Percentiles rank a stretch among this genome's conserved stretches.
Conservation (phyloP, 2,113 vertebrate species). For the Archocentrus centrarchus region DNA sequence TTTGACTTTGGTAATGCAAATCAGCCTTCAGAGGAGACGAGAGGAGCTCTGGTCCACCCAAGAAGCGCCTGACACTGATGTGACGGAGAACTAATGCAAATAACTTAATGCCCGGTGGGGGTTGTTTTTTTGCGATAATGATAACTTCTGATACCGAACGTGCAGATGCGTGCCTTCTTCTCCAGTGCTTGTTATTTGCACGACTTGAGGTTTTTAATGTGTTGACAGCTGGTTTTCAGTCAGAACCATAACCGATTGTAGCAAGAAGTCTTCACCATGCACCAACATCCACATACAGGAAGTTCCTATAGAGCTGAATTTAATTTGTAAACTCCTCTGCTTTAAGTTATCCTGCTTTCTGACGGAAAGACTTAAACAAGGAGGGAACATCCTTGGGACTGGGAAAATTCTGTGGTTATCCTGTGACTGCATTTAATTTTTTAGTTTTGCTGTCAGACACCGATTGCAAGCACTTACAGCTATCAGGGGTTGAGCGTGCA, state of each 20-base stretch:
- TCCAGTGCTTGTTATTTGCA: not conserved
- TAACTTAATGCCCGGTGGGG: slow-evolving; percentile 18
- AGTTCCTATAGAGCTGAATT: not conserved
- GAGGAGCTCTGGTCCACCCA: slow-evolving; percentile 22
- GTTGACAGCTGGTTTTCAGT: slow-evolving; percentile 1
- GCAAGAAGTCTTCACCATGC: not conserved
- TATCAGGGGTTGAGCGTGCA: no score
- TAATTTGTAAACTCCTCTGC: not conserved
- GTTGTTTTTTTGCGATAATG: slow-evolving; percentile 28
- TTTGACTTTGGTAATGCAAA: slow-evolving; percentile 75
- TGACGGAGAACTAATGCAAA: slow-evolving; percentile 36
- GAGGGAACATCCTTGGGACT: not conserved
- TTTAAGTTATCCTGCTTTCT: not conserved
- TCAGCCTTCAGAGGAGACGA: slow-evolving; percentile 45
- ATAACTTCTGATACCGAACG: not conserved
- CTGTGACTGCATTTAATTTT: not conserved
- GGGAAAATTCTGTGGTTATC: not conserved
- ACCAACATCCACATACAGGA: not conserved
- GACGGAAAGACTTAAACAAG: not conserved
- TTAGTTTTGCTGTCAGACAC: not conserved
- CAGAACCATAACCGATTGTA: not conserved
- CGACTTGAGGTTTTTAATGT: not conserved
- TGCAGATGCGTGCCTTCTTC: not conserved
- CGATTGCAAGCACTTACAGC: not conserved
- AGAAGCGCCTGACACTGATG: slow-evolving; percentile 45